A percentile compares a stretch with the other conserved stretches of the same genome.
These are phyloP conservation scores for Machimus atricapillus DNA, from an alignment of 2,888 invertebrate species.

Conservation along the genomic window DNA sequence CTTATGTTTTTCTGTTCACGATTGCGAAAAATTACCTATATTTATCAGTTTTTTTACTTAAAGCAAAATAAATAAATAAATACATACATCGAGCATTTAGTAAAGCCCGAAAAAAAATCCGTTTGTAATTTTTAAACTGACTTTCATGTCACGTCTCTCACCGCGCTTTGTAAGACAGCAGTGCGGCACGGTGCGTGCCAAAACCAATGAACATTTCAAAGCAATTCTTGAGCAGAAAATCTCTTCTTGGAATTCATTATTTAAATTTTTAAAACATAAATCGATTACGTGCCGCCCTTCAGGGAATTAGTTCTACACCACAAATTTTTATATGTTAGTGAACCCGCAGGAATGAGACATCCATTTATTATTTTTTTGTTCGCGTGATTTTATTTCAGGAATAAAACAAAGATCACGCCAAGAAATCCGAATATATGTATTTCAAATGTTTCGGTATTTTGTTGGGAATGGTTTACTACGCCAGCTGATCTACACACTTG, in stretches of 20 bases:
- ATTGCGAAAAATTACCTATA: neutral
- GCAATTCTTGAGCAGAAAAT: neutral
- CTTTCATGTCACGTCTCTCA: neutral
- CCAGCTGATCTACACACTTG: neutral
- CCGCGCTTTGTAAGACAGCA: neutral
- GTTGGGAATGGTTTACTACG: neutral
- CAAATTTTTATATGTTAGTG: neutral
- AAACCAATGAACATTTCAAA: neutral
- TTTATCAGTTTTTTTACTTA: neutral
- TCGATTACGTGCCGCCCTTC: neutral
- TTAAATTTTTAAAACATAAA: neutral
- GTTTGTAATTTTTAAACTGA: neutral
- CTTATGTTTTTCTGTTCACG: too few species aligned
- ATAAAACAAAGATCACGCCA: neutral
- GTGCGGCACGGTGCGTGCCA: neutral
- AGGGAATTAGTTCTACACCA: neutral
- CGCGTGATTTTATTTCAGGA: neutral
- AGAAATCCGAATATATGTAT: neutral
- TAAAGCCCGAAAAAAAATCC: neutral
- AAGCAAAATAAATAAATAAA: neutral
- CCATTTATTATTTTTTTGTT: neutral
- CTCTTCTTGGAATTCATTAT: neutral
- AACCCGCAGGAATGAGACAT: neutral
- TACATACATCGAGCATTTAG: neutral
- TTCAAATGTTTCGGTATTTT: neutral